phyloP scores from a whole-genome alignment of 2,797 vertebrate species.

The Dermochelys coriacea region DNA sequence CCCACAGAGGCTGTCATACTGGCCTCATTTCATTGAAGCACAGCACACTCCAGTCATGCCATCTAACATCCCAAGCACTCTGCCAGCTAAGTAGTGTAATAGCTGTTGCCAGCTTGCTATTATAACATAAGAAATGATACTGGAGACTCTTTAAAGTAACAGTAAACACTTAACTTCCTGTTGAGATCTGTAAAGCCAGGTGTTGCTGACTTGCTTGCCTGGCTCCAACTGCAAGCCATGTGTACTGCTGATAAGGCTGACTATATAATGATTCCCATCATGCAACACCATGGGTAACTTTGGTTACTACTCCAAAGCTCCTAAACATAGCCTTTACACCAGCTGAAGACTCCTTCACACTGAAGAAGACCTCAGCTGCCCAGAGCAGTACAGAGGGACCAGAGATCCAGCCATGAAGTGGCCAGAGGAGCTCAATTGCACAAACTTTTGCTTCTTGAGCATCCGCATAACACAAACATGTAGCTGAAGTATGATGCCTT shows the following conservation, averaged over 20 bases:
- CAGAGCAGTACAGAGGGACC: neutral
- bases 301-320: neutral
- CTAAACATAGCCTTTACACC: neutral
- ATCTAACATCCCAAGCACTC: neutral
- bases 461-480: neutral
- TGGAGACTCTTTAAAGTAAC: neutral
- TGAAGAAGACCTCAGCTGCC: neutral
- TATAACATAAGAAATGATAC: neutral
- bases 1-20: neutral
- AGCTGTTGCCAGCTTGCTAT: neutral
- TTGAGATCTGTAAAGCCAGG: neutral
- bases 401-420: neutral
- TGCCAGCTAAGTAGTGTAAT: neutral
- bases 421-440: neutral
- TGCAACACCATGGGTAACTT: neutral
- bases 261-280: neutral
- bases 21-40: neutral
- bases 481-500: neutral
- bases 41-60: neutral
- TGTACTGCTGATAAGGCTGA: neutral
- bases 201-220: neutral
- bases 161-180: neutral
- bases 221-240: neutral
- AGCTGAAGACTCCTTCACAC: neutral
- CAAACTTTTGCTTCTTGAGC: neutral